Percentiles rank a stretch among this genome's conserved stretches.
These are phyloP conservation scores for Anguilla pacifica DNA, from an alignment of 2,797 vertebrate species.

Conservation along the genomic window DNA sequence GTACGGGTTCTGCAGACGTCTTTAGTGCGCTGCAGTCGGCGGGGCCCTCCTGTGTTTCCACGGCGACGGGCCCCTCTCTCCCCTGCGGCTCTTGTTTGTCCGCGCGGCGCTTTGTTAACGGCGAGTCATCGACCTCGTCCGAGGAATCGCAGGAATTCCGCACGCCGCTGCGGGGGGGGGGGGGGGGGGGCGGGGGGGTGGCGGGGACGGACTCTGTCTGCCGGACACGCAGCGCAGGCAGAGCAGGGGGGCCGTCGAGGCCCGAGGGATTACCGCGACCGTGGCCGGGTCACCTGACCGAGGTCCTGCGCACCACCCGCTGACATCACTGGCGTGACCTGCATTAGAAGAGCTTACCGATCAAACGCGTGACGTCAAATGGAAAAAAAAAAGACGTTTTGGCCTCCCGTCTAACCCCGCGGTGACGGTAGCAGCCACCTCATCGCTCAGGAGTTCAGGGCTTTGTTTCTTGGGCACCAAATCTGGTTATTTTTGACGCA, in stretches of 20 bases:
- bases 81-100: neutral
- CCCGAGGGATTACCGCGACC: neutral
- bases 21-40: neutral
- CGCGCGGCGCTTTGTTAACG: neutral
- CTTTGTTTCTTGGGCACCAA: neutral
- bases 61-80: neutral
- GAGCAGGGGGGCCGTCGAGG: neutral
- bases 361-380: conserved; percentile 53
- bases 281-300: neutral
- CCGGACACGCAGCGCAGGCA: neutral
- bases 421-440: neutral
- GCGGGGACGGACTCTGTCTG: neutral
- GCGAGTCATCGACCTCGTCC: neutral
- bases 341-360: conserved; percentile 43
- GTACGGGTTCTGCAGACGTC: neutral
- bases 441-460: neutral
- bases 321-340: conserved; percentile 30
- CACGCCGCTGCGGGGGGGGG: too few species aligned
- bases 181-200: too few species aligned
- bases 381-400: neutral
- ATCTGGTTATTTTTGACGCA: conserved; percentile 8
- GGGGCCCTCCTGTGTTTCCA: neutral
- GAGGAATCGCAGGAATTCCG: neutral
- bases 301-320: conserved; percentile 4
- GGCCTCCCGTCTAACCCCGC: neutral